Conservation (phyloP, 2,888 invertebrate species). For the Seira ritae region DNA sequence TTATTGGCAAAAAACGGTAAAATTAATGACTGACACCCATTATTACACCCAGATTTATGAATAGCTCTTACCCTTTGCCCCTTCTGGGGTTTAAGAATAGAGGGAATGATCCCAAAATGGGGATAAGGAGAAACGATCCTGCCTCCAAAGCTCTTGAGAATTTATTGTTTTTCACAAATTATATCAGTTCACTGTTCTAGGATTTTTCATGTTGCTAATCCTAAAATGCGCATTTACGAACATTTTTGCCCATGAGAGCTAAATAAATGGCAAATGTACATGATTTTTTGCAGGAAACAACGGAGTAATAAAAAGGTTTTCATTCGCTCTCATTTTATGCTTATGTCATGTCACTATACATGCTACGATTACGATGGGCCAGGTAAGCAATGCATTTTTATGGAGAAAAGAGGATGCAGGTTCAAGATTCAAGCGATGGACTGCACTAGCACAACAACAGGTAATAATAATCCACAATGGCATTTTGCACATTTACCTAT, state of each 20-base stretch:
- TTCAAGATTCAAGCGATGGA: not conserved
- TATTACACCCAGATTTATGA: conserved; percentile 60
- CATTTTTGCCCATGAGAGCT: no score
- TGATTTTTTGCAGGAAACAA: not conserved
- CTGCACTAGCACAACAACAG: no score
- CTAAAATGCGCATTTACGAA: no score
- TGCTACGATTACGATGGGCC: no score
- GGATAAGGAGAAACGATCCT: no score
- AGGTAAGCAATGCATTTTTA: not conserved
- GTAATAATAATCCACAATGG: not conserved
- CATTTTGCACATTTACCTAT: conserved; percentile 35
- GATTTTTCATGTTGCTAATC: no score
- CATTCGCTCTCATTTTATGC: conserved; percentile 30
- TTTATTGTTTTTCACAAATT: no score
- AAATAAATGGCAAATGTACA: no score
- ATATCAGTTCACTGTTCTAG: no score
- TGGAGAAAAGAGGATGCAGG: not conserved
- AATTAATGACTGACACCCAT: conserved; percentile 62
- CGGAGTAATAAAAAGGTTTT: not conserved
- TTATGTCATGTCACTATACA: conserved; percentile 28
- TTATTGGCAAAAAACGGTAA: conserved; percentile 39
- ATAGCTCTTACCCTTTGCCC: conserved; percentile 56
- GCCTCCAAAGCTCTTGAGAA: no score
- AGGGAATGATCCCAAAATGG: not conserved
- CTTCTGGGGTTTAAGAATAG: conserved; percentile 44